phyloP scores from a whole-genome alignment of 2,888 invertebrate species.

The Nymphalis urticae region DNA sequence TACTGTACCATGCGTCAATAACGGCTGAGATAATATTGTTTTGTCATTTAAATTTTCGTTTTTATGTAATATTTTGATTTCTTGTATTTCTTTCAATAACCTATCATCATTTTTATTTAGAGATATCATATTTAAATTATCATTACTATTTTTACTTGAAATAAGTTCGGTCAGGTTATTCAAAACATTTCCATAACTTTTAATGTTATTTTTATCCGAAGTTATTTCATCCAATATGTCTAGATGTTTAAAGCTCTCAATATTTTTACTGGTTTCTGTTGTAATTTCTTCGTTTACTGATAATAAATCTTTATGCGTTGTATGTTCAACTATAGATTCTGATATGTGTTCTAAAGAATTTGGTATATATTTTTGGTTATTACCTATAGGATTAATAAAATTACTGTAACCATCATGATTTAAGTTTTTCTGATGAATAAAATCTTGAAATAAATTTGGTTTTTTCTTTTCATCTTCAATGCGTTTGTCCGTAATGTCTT shows the following conservation, averaged over 20 bases:
- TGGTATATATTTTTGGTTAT: neutral
- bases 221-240: neutral
- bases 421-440: neutral
- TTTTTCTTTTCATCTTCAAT: neutral
- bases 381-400: neutral
- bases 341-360: neutral
- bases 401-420: neutral
- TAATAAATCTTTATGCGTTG: neutral
- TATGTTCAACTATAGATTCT: neutral
- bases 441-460: neutral
- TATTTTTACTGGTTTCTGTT: neutral
- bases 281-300: neutral
- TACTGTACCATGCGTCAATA: neutral
- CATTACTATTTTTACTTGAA: neutral
- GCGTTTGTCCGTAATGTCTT: neutral
- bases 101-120: conserved; percentile 27
- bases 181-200: neutral
- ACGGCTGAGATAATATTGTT: neutral
- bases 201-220: neutral
- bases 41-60: neutral
- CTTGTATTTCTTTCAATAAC: conserved; percentile 32
- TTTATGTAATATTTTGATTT: conserved; percentile 21
- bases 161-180: neutral
- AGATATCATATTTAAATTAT: neutral
- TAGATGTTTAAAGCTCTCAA: neutral